phyloP scores from a whole-genome alignment of 2,113 vertebrate species.

The Chascanopsetta lugubris region DNA sequence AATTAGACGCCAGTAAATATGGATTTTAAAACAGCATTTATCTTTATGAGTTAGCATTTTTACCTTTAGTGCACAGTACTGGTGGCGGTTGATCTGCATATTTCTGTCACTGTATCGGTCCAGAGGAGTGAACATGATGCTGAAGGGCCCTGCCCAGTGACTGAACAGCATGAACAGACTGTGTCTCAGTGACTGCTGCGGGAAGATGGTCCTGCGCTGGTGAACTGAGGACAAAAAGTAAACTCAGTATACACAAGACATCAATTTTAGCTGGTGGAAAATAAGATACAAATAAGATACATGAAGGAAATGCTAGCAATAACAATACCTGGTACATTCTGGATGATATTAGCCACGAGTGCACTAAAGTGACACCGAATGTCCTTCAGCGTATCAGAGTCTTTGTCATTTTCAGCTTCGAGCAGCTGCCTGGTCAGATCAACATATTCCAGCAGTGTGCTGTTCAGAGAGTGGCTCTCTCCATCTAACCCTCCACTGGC shows the following conservation, averaged over 20 bases:
- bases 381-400: constrained; percentile 96
- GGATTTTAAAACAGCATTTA: background rate
- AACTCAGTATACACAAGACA: background rate
- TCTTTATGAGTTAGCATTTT: background rate
- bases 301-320: background rate
- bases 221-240: constrained; percentile 83
- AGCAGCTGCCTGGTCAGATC: constrained; percentile 96
- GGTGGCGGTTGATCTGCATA: constrained; percentile 98
- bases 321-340: constrained; percentile 94
- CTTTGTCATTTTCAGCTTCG: constrained; percentile 99
- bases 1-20: background rate
- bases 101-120: constrained; percentile 99
- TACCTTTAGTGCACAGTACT: constrained; percentile 99
- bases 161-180: constrained; percentile 99
- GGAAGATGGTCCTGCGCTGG: constrained; percentile 97
- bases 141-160: constrained; percentile 98
- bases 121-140: constrained; percentile 99
- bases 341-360: constrained; percentile 99
- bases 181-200: constrained; percentile 97
- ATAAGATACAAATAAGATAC: background rate
- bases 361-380: constrained; percentile 99
- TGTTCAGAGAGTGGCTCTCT: constrained; percentile 97
- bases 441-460: constrained; percentile 94
- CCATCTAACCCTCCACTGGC: constrained; percentile 95
- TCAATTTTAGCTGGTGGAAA: background rate